phyloP scores from a whole-genome alignment of 2,113 vertebrate species.

The Oxyruncus cristatus region DNA sequence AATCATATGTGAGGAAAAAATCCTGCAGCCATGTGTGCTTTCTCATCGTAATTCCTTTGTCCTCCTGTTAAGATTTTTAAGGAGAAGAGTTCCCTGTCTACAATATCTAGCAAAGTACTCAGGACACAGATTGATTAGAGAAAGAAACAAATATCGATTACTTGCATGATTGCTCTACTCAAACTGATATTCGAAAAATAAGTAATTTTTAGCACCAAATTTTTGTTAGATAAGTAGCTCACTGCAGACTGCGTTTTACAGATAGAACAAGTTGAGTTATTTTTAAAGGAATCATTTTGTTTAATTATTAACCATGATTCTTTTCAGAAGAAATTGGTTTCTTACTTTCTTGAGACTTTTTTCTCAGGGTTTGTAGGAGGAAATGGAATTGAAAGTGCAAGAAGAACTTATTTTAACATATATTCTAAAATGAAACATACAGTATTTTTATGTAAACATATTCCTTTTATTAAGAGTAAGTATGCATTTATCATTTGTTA shows the following conservation, averaged over 20 bases:
- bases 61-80: not conserved
- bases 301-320: not conserved
- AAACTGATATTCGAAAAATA: not conserved
- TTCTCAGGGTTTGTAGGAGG: not conserved
- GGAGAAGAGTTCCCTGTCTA: not conserved
- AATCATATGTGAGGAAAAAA: not conserved
- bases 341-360: not conserved
- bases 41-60: not conserved
- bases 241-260: not conserved
- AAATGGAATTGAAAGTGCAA: not conserved
- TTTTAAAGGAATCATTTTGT: not conserved
- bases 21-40: not conserved
- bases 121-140: not conserved
- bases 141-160: slow-evolving; percentile 15
- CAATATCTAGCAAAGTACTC: not conserved
- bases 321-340: not conserved
- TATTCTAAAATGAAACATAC: not conserved
- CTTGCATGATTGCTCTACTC: not conserved
- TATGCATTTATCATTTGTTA: not conserved
- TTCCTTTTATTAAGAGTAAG: not conserved
- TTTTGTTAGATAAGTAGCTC: not conserved
- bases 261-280: not conserved
- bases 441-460: not conserved
- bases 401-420: not conserved
- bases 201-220: not conserved